Evolutionary conservation across 53 echinoderm and acorn worm genomes (phyloP).

Genomic region (Paracentrotus lividus): DNA sequence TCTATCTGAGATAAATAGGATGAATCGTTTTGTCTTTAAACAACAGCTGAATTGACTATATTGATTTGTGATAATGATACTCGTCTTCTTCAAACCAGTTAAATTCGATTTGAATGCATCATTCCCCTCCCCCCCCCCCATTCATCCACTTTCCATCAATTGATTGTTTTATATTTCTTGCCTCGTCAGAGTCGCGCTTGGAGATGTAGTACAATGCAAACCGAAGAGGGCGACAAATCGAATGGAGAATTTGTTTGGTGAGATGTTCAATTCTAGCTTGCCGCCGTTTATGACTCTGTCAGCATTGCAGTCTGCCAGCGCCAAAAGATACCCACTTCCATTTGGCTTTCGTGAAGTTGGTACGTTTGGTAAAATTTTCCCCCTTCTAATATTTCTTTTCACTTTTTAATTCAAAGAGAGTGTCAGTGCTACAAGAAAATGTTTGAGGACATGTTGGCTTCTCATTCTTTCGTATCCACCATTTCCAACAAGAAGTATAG

Average conservation of each 20-base stretch:
- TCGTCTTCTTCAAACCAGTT: too few relatives aligned
- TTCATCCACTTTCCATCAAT: neutral
- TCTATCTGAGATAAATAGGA: too few relatives aligned
- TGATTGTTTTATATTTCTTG: neutral
- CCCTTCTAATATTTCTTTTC: neutral
- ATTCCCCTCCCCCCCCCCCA: neutral
- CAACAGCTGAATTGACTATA: too few relatives aligned
- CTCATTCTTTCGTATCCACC: too few relatives aligned
- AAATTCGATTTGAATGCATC: too few relatives aligned
- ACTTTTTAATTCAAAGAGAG: neutral
- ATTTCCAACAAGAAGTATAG: too few relatives aligned
- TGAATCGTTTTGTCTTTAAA: too few relatives aligned
- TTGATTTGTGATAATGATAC: too few relatives aligned
- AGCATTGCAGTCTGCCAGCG: neutral
- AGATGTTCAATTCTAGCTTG: constrained; percentile 15
- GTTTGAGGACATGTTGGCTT: too few relatives aligned
- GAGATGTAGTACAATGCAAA: neutral
- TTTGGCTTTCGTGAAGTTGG: constrained; percentile 63
- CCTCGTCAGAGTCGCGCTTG: neutral
- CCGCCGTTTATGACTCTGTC: neutral
- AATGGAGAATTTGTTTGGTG: constrained; percentile 49
- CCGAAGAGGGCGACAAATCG: constrained; percentile 56
- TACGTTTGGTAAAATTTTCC: neutral
- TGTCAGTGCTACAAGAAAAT: too few relatives aligned
- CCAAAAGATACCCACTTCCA: constrained; percentile 48